Evolutionary conservation across 64 coral and sea anemone genomes (phyloP).

Genomic region (Hydrozoanthus tunicans): DNA sequence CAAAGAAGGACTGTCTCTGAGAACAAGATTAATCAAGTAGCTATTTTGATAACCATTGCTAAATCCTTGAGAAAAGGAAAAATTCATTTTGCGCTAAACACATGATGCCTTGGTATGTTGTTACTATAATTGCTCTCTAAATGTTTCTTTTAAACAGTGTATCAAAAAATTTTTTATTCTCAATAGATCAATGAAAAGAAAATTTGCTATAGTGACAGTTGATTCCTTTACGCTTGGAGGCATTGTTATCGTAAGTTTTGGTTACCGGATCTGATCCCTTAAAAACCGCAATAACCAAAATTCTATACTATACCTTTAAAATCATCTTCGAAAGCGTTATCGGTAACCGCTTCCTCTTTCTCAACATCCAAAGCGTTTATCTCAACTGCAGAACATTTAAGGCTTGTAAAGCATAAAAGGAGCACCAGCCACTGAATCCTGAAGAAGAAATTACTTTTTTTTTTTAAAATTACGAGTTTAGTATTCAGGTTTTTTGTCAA

Average conservation of each 20-base stretch:
- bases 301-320: constrained; percentile 2
- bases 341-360: background rate
- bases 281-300: background rate
- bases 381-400: background rate
- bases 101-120: too few relatives aligned
- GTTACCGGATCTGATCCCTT: background rate
- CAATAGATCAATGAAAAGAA: too few relatives aligned
- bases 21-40: too few relatives aligned
- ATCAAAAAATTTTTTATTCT: too few relatives aligned
- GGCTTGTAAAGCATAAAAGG: background rate
- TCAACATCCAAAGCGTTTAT: background rate
- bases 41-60: too few relatives aligned
- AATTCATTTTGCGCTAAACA: too few relatives aligned
- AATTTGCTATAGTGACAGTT: too few relatives aligned
- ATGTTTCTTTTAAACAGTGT: too few relatives aligned
- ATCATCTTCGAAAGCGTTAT: background rate
- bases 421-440: constrained; percentile 15
- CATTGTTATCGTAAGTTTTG: background rate
- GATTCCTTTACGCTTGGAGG: background rate
- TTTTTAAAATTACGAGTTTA: background rate
- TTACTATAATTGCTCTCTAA: too few relatives aligned
- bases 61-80: too few relatives aligned
- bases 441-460: background rate
- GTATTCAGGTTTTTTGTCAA: background rate
- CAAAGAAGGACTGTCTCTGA: too few relatives aligned